A percentile compares a stretch with the other conserved stretches of the same genome.
Evolutionary conservation across 2,797 vertebrate genomes (phyloP).

Genomic region (Pseudochaenichthys georgianus): DNA sequence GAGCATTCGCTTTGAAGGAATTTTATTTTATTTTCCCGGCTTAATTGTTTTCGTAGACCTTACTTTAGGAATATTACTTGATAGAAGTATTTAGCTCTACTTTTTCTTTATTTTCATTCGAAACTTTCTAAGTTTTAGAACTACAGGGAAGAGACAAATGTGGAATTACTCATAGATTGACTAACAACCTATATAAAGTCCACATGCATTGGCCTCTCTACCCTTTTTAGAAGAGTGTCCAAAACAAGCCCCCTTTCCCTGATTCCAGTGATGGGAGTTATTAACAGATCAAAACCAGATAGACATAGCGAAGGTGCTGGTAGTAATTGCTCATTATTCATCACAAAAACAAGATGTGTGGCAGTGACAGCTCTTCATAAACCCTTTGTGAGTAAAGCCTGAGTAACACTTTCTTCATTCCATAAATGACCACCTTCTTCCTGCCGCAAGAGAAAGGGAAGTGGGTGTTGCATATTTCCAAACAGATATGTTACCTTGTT

Average conservation of each 20-base stretch:
- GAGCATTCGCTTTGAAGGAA: constrained; percentile 59
- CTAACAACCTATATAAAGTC: constrained; percentile 4
- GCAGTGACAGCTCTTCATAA: constrained; percentile 33
- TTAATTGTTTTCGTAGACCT: constrained; percentile 56
- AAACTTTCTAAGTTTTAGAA: constrained; percentile 7
- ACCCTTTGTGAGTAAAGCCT: constrained; percentile 72
- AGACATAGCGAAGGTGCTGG: constrained; percentile 45
- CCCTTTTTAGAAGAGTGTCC: constrained; percentile 10
- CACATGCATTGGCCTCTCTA: background rate
- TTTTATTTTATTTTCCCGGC: constrained; percentile 54
- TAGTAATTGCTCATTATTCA: constrained; percentile 73
- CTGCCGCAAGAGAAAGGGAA: constrained; percentile 72
- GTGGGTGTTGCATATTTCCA: constrained; percentile 63
- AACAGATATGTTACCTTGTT: constrained; percentile 74
- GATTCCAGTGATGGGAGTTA: constrained; percentile 46
- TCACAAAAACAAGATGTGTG: constrained; percentile 66
- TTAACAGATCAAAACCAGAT: constrained; percentile 64
- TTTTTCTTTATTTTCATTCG: constrained; percentile 19
- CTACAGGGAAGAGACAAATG: constrained; percentile 12
- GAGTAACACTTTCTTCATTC: constrained; percentile 78
- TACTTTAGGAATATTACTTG: constrained; percentile 23
- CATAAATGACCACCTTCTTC: constrained; percentile 72
- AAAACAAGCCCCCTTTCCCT: constrained; percentile 20
- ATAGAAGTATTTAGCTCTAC: constrained; percentile 5
- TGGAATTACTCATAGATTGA: constrained; percentile 29